A percentile compares a stretch with the other conserved stretches of the same genome.
Evolutionary conservation across 2,888 invertebrate genomes (phyloP).

Genomic region (Dolichopus griseipennis): DNA sequence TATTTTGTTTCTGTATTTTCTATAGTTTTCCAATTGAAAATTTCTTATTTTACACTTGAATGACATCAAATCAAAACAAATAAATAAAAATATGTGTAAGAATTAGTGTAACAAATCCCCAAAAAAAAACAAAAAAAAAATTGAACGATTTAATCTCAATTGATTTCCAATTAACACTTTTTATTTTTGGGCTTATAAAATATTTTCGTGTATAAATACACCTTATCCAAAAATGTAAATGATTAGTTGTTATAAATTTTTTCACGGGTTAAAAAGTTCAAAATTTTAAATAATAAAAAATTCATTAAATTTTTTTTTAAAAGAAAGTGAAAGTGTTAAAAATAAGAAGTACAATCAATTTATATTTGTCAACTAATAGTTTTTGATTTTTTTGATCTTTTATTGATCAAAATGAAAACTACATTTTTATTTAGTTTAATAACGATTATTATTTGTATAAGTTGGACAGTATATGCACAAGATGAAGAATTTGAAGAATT

Average conservation of each 20-base stretch:
- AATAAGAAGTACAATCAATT: not conserved
- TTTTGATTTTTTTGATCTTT: not conserved
- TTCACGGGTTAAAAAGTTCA: too few relatives aligned
- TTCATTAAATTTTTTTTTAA: too few relatives aligned
- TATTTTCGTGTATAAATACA: too few relatives aligned
- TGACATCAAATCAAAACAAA: not conserved
- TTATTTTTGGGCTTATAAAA: not conserved
- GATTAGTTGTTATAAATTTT: too few relatives aligned
- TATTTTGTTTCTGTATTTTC: too few relatives aligned
- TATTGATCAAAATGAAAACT: not conserved
- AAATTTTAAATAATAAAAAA: too few relatives aligned
- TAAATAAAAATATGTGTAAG: not conserved
- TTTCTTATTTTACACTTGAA: not conserved
- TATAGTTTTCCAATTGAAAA: too few relatives aligned
- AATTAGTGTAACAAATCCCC: not conserved
- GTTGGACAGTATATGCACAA: not conserved
- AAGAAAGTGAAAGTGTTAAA: not conserved
- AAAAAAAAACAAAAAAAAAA: not conserved
- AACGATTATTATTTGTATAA: not conserved
- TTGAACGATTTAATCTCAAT: not conserved
- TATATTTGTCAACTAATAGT: not conserved
- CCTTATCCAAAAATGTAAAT: too few relatives aligned
- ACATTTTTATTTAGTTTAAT: not conserved
- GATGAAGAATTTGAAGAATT: not conserved
- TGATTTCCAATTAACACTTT: not conserved